A percentile compares a stretch with the other conserved stretches of the same genome.
Evolutionary conservation across 2,888 invertebrate genomes (phyloP).

Genomic region (Lacanobia wlatinum): DNA sequence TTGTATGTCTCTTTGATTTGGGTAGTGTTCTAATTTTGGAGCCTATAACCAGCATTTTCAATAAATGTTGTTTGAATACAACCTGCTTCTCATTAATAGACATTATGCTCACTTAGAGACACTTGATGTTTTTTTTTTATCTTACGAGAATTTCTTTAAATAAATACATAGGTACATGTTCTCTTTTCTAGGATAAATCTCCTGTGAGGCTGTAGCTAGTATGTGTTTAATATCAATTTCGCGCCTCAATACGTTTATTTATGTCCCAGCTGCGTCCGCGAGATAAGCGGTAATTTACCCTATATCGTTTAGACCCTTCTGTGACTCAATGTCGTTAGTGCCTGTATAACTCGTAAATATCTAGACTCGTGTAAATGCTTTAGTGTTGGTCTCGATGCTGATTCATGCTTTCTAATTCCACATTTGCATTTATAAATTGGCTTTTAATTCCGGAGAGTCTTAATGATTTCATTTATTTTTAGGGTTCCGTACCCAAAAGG

Average conservation of each 20-base stretch:
- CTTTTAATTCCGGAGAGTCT: background rate
- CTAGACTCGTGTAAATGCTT: background rate
- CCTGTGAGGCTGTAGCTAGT: background rate
- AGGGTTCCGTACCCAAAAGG: too few relatives aligned
- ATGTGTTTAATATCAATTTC: constrained; percentile 39
- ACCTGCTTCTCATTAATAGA: too few relatives aligned
- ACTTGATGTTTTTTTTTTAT: too few relatives aligned
- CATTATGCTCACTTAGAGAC: too few relatives aligned
- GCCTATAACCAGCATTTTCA: too few relatives aligned
- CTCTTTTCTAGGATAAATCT: constrained; percentile 1
- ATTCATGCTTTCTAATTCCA: background rate
- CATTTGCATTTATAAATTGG: background rate
- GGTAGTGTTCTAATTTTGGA: too few relatives aligned
- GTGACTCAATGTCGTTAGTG: constrained; percentile 5
- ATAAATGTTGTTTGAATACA: too few relatives aligned
- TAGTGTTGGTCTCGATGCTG: background rate
- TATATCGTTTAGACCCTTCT: constrained; percentile 3
- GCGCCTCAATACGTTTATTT: constrained; percentile 50
- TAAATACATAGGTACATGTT: background rate
- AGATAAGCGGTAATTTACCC: constrained; percentile 55
- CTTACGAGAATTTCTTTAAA: too few relatives aligned
- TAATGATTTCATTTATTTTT: too few relatives aligned
- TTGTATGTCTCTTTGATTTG: too few relatives aligned
- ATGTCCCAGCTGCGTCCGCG: constrained; percentile 35
- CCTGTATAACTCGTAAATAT: background rate